Percentiles rank a stretch among this genome's conserved stretches.
These are phyloP conservation scores for Drosophila anceps DNA, from an alignment of 2,888 invertebrate species.

Conservation along the genomic window DNA sequence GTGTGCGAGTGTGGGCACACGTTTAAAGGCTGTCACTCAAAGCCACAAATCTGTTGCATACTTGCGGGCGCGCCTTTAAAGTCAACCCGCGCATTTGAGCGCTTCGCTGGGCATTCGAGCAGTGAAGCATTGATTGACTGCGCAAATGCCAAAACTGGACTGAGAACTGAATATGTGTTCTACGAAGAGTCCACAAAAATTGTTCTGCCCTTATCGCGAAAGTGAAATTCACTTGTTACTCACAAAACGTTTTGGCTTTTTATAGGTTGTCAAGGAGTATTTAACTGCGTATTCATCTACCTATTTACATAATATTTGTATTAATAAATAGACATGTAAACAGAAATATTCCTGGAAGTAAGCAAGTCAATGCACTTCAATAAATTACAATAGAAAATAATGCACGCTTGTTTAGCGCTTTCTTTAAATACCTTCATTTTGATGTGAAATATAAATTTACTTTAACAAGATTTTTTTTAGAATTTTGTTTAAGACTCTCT, in stretches of 20 bases:
- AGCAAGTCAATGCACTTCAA: neutral
- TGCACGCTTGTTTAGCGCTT: rapidly evolving
- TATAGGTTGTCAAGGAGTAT: neutral
- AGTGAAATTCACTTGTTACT: neutral
- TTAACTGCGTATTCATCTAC: neutral
- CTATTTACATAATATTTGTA: neutral
- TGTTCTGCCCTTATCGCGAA: neutral
- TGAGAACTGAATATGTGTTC: neutral
- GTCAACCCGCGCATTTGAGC: conserved; percentile 56
- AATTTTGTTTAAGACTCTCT: neutral
- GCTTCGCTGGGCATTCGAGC: conserved; percentile 29
- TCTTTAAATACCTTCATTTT: neutral
- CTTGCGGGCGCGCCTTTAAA: conserved; percentile 72
- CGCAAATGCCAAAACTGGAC: conserved; percentile 4
- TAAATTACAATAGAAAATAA: neutral
- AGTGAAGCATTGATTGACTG: conserved; percentile 61
- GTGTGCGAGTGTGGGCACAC: conserved; percentile 14
- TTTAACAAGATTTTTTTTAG: neutral
- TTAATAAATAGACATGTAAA: neutral
- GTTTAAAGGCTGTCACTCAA: conserved; percentile 45
- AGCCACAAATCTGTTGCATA: conserved; percentile 78
- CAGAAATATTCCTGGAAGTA: neutral
- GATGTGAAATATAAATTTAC: no score
- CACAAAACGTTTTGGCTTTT: neutral
- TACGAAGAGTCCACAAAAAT: neutral